Percentiles rank a stretch among this genome's conserved stretches.
These are phyloP conservation scores for Scleropages formosus DNA, from an alignment of 2,797 vertebrate species.

Conservation along the genomic window DNA sequence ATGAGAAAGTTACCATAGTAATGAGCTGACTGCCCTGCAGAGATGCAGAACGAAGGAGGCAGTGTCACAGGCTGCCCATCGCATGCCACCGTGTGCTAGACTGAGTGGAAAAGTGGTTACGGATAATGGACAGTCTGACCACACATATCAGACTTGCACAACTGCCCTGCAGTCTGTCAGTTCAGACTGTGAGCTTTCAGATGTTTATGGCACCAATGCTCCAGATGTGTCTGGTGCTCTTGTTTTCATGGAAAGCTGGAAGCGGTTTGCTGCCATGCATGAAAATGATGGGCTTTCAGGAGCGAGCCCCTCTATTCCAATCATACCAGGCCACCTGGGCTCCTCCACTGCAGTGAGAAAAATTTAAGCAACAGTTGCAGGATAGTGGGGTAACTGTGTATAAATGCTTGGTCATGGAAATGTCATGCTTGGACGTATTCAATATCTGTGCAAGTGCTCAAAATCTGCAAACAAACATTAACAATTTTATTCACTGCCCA, in stretches of 20 bases:
- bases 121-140: not conserved
- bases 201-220: no score
- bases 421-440: no score
- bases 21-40: no score
- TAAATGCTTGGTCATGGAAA: no score
- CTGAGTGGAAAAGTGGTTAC: not conserved
- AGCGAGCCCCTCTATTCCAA: constrained; percentile 26
- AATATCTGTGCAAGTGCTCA: no score
- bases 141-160: not conserved
- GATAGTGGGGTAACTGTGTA: not conserved
- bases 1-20: no score
- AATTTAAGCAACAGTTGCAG: not conserved
- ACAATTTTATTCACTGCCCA: not conserved
- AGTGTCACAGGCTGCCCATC: no score
- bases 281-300: constrained; percentile 33
- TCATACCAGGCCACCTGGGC: constrained; percentile 39
- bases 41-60: no score
- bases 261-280: constrained; percentile 1
- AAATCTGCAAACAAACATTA: no score
- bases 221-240: not conserved
- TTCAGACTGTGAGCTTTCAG: not conserved
- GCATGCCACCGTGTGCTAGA: no score
- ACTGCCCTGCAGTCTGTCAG: not conserved
- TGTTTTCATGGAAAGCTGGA: not conserved
- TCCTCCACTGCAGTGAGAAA: constrained; percentile 24